phyloP scores from a whole-genome alignment of 2,113 vertebrate genomes.

The Oncorhynchus tshawytscha region DNA sequence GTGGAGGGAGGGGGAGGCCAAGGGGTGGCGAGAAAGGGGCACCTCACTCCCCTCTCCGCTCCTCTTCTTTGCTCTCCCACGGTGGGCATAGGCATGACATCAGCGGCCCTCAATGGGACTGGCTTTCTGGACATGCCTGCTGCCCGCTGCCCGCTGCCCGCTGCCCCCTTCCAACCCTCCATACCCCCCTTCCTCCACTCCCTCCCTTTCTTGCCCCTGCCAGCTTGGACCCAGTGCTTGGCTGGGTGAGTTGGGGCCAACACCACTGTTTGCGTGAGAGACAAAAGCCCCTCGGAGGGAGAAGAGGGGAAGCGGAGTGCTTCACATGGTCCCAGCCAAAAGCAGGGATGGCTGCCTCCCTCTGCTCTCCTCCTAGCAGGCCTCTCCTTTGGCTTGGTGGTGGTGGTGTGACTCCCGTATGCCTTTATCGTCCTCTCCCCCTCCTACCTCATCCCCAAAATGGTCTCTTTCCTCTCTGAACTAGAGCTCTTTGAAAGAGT shows the following conservation, averaged over 20 bases:
- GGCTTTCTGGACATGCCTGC: conserved; percentile 70
- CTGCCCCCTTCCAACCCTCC: conserved; percentile 40
- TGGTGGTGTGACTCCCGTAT: conserved; percentile 60
- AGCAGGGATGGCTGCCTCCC: conserved; percentile 58
- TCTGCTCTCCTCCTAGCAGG: conserved; percentile 41
- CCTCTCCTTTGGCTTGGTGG: conserved; percentile 63
- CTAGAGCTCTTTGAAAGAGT: conserved; percentile 39
- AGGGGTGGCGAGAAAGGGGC: conserved; percentile 34
- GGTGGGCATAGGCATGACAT: conserved; percentile 80
- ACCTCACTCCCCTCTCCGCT: conserved; percentile 63
- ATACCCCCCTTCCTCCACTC: conserved; percentile 52
- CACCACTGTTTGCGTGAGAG: conserved; percentile 72
- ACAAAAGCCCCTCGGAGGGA: conserved; percentile 75
- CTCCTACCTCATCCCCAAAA: conserved; percentile 38
- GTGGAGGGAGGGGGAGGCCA: conserved; percentile 27
- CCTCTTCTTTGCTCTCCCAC: conserved; percentile 76
- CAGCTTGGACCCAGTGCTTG: conserved; percentile 71
- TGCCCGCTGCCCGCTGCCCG: conserved; percentile 57
- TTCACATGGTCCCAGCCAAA: conserved; percentile 79
- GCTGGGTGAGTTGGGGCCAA: conserved; percentile 68
- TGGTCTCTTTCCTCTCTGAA: conserved; percentile 20
- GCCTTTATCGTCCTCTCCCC: conserved; percentile 49
- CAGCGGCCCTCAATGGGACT: conserved; percentile 71
- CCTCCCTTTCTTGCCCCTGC: conserved; percentile 52
- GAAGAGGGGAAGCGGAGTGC: conserved; percentile 74